A percentile compares a stretch with the other conserved stretches of the same genome.
Conservation (phyloP, 2,888 invertebrate species). For the Macaria notata region DNA sequence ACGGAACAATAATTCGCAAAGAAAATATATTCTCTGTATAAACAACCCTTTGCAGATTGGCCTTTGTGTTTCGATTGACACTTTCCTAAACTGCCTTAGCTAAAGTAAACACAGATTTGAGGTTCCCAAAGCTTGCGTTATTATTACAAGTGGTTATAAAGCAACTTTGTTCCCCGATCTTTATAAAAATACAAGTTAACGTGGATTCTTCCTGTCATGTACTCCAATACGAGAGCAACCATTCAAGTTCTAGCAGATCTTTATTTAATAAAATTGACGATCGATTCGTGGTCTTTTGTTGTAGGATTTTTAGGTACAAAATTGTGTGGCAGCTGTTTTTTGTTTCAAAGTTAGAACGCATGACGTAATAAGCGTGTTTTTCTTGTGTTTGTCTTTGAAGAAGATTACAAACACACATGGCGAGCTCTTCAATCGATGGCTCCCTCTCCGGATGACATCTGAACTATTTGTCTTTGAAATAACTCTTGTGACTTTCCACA, state of each 20-base stretch:
- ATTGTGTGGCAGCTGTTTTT: conserved; percentile 23
- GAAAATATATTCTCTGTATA: conserved; percentile 53
- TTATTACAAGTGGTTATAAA: conserved; percentile 31
- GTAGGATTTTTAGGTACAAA: conserved; percentile 32
- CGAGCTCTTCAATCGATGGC: conserved; percentile 62
- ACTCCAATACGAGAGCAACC: conserved; percentile 35
- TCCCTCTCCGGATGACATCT: conserved; percentile 60
- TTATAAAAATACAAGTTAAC: conserved; percentile 42
- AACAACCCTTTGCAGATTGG: conserved; percentile 62
- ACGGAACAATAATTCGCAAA: conserved; percentile 60
- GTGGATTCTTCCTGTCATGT: conserved; percentile 52
- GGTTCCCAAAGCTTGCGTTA: conserved; percentile 16
- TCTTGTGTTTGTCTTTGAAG: conserved; percentile 75
- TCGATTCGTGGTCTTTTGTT: background rate
- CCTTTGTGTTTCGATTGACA: conserved; percentile 51
- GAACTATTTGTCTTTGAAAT: conserved; percentile 77
- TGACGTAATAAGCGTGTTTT: conserved; percentile 69
- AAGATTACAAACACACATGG: conserved; percentile 73
- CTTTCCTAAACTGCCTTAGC: conserved; percentile 37
- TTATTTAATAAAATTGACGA: background rate
- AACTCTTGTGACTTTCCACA: conserved; percentile 66
- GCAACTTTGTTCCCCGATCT: conserved; percentile 21
- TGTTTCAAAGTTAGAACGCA: conserved; percentile 27
- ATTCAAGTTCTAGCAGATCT: background rate
- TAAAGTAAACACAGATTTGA: conserved; percentile 45